Conservation (phyloP, 1,140 invertebrate species). For the Reticulitermes speratus region DNA sequence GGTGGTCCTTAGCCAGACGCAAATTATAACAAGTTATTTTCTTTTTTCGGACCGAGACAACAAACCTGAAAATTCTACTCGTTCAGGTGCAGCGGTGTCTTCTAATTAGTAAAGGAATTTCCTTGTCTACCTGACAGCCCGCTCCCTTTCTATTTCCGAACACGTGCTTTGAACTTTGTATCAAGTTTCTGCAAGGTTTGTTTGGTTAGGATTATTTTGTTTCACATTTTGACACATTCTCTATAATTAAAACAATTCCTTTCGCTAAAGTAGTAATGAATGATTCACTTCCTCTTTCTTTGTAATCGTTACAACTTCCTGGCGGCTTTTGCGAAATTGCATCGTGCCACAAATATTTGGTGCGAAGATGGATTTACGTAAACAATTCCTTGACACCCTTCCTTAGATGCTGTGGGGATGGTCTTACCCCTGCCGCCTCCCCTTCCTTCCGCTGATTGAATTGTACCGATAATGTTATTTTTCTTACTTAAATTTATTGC, state of each 20-base stretch:
- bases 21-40: neutral
- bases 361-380: too few relatives aligned
- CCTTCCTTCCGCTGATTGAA: too few relatives aligned
- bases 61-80: neutral
- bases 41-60: neutral
- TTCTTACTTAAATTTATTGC: too few relatives aligned
- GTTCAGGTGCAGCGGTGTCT: neutral
- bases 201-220: neutral
- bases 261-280: neutral
- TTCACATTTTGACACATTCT: neutral
- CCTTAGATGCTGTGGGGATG: too few relatives aligned
- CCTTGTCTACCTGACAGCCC: neutral
- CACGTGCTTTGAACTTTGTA: conserved; percentile 5
- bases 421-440: too few relatives aligned
- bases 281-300: neutral
- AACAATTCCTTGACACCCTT: too few relatives aligned
- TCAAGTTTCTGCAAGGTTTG: neutral
- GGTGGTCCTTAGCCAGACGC: neutral
- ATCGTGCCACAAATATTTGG: too few relatives aligned
- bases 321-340: neutral
- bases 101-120: neutral
- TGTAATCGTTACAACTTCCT: neutral
- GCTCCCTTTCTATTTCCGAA: neutral
- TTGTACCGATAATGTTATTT: too few relatives aligned
- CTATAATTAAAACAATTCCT: neutral